Base-by-base conservation (phyloP, 2,888 invertebrate genomes). In the Hirudinaria manillensis region DNA sequence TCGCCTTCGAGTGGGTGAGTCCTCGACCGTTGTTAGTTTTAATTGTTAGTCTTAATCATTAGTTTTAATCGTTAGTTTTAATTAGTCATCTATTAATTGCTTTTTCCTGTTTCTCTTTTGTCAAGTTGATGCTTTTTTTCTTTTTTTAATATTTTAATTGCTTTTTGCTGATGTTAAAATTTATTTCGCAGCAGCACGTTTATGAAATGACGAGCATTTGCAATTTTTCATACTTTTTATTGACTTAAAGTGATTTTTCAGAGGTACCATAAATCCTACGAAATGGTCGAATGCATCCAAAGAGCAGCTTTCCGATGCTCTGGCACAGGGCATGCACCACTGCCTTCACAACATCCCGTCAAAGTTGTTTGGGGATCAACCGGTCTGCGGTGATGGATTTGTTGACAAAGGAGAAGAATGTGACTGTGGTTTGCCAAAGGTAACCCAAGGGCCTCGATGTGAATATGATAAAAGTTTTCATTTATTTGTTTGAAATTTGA, bases 401-500 rank as follows among this genome's bases (percentile, higher is more conserved):
- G 92, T 96, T 2, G 98, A 99, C 84, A 89, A 91, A 0, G 97
- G 96, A 3, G 98, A 99, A 84, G 93, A 98, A 84, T 99, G 98
- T 86, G 98, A 96, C 85, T 95, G 94, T 87, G 92, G 92, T 3
- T 85, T 89, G 82, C 80, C 81, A 65, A 79, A 83, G 81, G 85
- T 85, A 36, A 55, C 27, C 45, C 24, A 7, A 66, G 32, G n/a
- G 13, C 21, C 16, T 34, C n/a, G n/a, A n/a, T n/a, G n/a, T 72
- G 24, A 51, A 29, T 72, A 29, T 55, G 53, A 10, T 55, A 4
- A 6, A 21, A 24, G 29, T 10, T 61, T 61, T 7, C 53, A 53
- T 16, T 16, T 16, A 13, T 21, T 53, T 19, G 19, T 70, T 70
- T 38, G n/a, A 19, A 70, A 36, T 32, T 70, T 19, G 16, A 16